Percentiles rank a stretch among this genome's conserved stretches.
Evolutionary conservation across 2,888 invertebrate species (phyloP).

Genomic region (Siphonodentalium dalli): DNA sequence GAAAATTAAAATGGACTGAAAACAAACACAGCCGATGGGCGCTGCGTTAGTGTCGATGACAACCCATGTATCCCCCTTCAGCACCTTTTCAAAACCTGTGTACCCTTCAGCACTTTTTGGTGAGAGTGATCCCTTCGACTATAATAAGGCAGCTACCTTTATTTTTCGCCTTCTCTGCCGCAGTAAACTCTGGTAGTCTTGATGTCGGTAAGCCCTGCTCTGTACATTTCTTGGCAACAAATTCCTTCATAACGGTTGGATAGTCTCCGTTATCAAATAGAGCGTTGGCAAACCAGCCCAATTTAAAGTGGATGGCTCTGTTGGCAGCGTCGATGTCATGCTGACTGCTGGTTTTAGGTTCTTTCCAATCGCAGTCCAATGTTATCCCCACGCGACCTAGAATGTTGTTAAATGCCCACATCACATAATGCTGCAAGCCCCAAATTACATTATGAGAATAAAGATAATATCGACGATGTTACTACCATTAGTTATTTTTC

Average conservation of each 20-base stretch:
- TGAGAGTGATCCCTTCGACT: too few species aligned
- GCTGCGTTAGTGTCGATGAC: too few species aligned
- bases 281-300: conserved; percentile 62
- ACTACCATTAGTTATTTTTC: too few species aligned
- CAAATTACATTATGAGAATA: too few species aligned
- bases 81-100: too few species aligned
- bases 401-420: neutral
- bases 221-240: conserved; percentile 39
- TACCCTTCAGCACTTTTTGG: too few species aligned
- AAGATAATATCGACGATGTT: too few species aligned
- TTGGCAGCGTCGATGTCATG: conserved; percentile 46
- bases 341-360: conserved; percentile 33
- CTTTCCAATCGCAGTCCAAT: conserved; percentile 54
- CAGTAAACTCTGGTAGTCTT: conserved; percentile 54
- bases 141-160: conserved; percentile 37
- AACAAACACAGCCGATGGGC: too few species aligned
- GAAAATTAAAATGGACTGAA: too few species aligned
- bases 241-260: conserved; percentile 50
- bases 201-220: conserved; percentile 40
- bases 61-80: too few species aligned
- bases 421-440: too few species aligned
- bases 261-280: conserved; percentile 68
- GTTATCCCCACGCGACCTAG: conserved; percentile 45
- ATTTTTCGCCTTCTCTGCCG: conserved; percentile 44
- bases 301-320: conserved; percentile 48